Conservation (phyloP, 2,113 vertebrate species). For the Dolichotis patagonum region DNA sequence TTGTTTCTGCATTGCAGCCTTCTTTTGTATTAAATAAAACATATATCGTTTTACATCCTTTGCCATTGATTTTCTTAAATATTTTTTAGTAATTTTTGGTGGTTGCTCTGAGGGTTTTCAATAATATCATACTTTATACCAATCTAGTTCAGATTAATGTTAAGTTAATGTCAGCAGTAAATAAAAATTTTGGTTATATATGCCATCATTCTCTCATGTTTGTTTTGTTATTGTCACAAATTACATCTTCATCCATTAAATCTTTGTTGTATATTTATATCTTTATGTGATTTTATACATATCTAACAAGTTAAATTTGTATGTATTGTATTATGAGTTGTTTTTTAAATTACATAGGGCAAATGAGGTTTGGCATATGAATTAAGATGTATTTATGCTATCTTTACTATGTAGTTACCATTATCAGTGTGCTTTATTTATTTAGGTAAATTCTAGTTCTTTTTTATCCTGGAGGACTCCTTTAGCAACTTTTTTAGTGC, state of each 20-base stretch:
- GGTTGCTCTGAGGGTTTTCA: background rate
- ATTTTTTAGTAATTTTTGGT: conserved; percentile 29
- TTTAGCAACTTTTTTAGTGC: background rate
- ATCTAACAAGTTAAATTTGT: background rate
- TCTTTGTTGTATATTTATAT: background rate
- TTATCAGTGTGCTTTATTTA: background rate
- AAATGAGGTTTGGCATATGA: background rate
- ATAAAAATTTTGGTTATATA: background rate
- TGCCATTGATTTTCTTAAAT: background rate
- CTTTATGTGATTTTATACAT: background rate
- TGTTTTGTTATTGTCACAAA: background rate
- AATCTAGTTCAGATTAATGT: background rate
- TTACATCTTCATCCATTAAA: background rate
- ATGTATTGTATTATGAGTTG: background rate
- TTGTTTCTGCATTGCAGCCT: background rate
- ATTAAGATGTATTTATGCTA: background rate
- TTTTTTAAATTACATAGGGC: background rate
- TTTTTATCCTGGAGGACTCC: background rate
- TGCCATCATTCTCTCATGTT: background rate
- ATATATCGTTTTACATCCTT: conserved; percentile 4
- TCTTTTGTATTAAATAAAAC: conserved; percentile 31
- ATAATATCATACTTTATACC: background rate
- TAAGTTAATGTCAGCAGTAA: conserved; percentile 7
- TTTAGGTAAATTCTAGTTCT: background rate
- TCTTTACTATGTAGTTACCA: background rate